Conservation (phyloP, 2,888 invertebrate genomes). For the Rotaria macrura region DNA sequence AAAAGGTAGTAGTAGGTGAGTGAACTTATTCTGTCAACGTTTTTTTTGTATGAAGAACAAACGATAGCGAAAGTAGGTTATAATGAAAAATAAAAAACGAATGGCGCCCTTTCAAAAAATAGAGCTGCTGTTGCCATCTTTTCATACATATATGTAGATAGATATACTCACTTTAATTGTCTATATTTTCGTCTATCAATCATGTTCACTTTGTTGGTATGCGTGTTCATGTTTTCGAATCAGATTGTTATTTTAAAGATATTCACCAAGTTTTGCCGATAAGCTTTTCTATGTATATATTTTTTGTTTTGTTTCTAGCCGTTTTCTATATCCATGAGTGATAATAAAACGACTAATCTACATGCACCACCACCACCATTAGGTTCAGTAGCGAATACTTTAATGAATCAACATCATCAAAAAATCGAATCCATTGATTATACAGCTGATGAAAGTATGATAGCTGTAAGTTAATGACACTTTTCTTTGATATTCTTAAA, state of each 20-base stretch:
- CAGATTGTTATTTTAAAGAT: not conserved
- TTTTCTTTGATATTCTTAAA: not conserved
- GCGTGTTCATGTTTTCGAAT: not conserved
- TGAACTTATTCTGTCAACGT: not conserved
- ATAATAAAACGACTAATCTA: not conserved
- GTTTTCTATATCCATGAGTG: not conserved
- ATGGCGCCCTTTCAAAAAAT: constrained; percentile 3
- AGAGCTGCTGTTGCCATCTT: not conserved
- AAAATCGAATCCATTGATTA: not conserved
- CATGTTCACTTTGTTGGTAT: not conserved
- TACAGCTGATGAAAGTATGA: constrained; percentile 18
- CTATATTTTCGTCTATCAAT: not conserved
- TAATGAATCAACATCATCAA: not conserved
- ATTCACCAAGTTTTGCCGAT: no score
- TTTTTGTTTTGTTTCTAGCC: not conserved
- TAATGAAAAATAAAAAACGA: not conserved
- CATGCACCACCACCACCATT: not conserved
- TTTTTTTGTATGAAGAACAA: not conserved
- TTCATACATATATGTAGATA: not conserved
- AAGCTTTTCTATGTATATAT: not conserved
- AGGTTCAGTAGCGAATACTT: not conserved
- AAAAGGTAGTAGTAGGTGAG: not conserved
- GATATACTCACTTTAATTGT: not conserved
- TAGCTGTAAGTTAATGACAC: not conserved
- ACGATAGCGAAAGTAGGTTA: not conserved